phyloP scores from a whole-genome alignment of 2,113 vertebrate genomes.

The Lophochroa leadbeateri region DNA sequence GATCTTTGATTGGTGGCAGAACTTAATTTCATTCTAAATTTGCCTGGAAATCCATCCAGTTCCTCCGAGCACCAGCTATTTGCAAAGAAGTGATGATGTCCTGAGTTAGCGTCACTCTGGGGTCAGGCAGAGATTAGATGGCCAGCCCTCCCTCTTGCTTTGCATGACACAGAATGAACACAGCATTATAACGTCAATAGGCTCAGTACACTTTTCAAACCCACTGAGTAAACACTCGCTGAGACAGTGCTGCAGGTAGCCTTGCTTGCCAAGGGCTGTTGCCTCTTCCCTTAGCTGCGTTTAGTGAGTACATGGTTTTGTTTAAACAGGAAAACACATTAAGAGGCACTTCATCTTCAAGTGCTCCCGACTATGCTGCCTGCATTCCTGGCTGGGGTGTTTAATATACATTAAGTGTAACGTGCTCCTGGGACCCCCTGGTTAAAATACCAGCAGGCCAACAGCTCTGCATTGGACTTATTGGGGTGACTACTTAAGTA shows the following conservation, averaged over 20 bases:
- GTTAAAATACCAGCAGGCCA: not conserved
- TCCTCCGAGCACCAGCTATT: not conserved
- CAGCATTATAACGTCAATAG: not conserved
- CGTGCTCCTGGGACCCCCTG: not conserved
- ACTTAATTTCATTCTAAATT: not conserved
- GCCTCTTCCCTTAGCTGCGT: not conserved
- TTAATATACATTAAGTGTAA: not conserved
- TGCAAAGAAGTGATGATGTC: accelerated
- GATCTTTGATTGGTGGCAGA: not conserved
- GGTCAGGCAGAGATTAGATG: not conserved
- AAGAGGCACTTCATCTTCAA: slow-evolving; percentile 49
- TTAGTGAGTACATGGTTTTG: not conserved
- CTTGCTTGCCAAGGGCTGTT: not conserved
- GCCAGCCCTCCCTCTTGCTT: not conserved
- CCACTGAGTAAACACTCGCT: not conserved
- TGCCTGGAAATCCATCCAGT: not conserved
- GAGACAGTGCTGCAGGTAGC: not conserved
- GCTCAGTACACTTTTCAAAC: not conserved
- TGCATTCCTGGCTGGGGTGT: slow-evolving; percentile 9
- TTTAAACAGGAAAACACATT: slow-evolving; percentile 55
- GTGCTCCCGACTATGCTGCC: slow-evolving; percentile 8
- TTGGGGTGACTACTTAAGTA: not conserved
- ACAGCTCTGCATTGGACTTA: accelerated
- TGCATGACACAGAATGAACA: not conserved
- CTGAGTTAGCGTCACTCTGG: not conserved